Conservation (phyloP, 2,888 invertebrate species). For the Chrysolina americana region DNA sequence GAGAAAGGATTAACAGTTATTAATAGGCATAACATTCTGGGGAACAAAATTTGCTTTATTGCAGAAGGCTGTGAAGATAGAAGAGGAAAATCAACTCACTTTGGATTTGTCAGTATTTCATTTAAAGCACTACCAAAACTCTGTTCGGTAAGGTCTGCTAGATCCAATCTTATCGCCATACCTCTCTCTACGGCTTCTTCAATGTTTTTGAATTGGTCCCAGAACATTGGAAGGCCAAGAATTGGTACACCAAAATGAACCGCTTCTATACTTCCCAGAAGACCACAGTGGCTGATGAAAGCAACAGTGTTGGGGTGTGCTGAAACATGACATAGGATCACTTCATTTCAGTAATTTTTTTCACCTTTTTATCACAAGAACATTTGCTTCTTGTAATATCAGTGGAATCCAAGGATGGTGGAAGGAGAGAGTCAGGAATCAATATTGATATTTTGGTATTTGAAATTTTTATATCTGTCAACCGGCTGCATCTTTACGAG, state of each 20-base stretch:
- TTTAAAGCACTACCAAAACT: constrained; percentile 19
- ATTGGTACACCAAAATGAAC: constrained; percentile 34
- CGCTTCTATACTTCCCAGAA: constrained; percentile 36
- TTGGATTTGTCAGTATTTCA: constrained; percentile 36
- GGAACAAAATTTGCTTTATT: neutral
- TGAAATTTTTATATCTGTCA: too few relatives aligned
- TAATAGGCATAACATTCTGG: neutral
- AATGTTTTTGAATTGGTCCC: constrained; percentile 34
- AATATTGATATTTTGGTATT: too few relatives aligned
- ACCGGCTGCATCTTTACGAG: too few relatives aligned
- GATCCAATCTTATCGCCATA: constrained; percentile 25
- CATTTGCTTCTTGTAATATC: too few relatives aligned
- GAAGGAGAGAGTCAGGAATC: too few relatives aligned
- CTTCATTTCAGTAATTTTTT: too few relatives aligned
- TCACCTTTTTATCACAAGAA: too few relatives aligned
- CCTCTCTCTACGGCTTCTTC: constrained; percentile 18
- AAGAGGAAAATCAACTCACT: constrained; percentile 11
- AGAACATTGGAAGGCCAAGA: constrained; percentile 32
- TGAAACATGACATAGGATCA: constrained; percentile 31
- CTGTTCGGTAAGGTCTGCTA: constrained; percentile 19
- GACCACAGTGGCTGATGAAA: constrained; percentile 38
- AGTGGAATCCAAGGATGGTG: too few relatives aligned
- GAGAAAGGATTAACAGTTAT: neutral
- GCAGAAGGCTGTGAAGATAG: too few relatives aligned
- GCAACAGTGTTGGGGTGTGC: constrained; percentile 33